Percentiles rank a stretch among this genome's conserved stretches.
Conservation (phyloP, 2,888 invertebrate genomes). For the Oscheius myriophilus region DNA sequence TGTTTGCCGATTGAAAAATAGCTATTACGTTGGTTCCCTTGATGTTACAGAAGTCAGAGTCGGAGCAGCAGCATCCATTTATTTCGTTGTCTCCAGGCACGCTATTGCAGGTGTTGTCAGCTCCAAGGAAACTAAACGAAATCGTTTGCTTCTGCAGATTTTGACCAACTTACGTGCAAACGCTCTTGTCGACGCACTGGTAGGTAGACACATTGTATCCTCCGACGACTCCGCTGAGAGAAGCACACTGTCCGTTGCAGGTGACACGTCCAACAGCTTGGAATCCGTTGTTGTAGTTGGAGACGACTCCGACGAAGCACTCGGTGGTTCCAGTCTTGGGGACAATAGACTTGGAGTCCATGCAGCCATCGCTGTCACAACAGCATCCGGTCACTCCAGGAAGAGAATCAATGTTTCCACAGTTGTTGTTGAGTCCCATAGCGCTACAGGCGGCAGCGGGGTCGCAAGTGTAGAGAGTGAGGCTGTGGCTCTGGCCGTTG, state of each 20-base stretch:
- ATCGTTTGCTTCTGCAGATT: no score
- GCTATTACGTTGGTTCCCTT: conserved; percentile 3
- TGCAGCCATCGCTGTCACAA: conserved; percentile 35
- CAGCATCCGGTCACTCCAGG: conserved; percentile 50
- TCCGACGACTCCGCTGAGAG: conserved; percentile 39
- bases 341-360: conserved; percentile 31
- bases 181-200: conserved; percentile 38
- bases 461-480: conserved; percentile 35
- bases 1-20: no score
- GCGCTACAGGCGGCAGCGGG: conserved; percentile 30
- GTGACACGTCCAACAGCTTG: conserved; percentile 37
- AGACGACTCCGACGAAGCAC: conserved; percentile 50
- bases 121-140: conserved; percentile 33
- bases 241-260: conserved; percentile 50
- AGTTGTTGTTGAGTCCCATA: conserved; percentile 33
- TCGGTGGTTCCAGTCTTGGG: conserved; percentile 41
- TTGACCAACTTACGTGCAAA: conserved; percentile 21
- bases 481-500: conserved; percentile 18
- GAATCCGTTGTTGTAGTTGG: conserved; percentile 33
- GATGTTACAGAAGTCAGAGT: conserved; percentile 50
- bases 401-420: conserved; percentile 31
- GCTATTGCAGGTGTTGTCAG: conserved; percentile 87
- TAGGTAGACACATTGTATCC: conserved; percentile 42
- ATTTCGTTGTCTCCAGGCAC: conserved; percentile 78
- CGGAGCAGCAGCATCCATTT: conserved; percentile 50